Evolutionary conservation across 2,113 vertebrate genomes (phyloP).

Genomic region (Zapornia atra): DNA sequence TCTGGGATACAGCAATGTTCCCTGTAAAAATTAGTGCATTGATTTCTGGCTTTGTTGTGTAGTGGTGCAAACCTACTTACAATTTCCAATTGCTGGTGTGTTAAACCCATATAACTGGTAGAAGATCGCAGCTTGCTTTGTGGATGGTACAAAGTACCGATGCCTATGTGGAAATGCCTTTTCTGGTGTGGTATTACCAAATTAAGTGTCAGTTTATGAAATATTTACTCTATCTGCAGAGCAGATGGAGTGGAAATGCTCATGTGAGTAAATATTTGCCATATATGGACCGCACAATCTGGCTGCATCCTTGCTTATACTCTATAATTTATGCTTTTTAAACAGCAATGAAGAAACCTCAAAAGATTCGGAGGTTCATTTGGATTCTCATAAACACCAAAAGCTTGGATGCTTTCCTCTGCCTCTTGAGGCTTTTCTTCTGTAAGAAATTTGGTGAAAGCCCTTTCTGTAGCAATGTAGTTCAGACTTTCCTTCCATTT

Average conservation of each 20-base stretch:
- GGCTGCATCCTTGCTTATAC: conserved; percentile 40
- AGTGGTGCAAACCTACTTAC: rapidly evolving
- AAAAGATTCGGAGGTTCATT: conserved; percentile 42
- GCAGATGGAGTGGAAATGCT: conserved; percentile 66
- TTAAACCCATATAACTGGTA: background rate
- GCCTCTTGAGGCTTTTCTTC: background rate
- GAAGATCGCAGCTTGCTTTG: background rate
- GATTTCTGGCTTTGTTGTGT: background rate
- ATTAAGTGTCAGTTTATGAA: conserved; percentile 45
- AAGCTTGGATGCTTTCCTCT: conserved; percentile 28
- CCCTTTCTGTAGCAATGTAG: background rate
- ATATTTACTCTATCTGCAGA: conserved; percentile 62
- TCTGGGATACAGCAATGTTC: background rate
- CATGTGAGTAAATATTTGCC: conserved; percentile 67
- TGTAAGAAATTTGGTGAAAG: background rate
- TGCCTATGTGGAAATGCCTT: background rate
- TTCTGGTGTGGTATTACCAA: conserved; percentile 42
- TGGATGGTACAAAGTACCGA: background rate
- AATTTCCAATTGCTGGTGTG: background rate
- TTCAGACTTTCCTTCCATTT: background rate
- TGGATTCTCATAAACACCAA: conserved; percentile 35
- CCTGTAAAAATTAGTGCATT: background rate
- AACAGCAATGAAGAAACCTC: conserved; percentile 25
- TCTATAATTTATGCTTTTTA: conserved; percentile 58
- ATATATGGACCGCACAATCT: conserved; percentile 64